Conservation (phyloP, 1,140 invertebrate genomes). For the Cyclargus thomasi region DNA sequence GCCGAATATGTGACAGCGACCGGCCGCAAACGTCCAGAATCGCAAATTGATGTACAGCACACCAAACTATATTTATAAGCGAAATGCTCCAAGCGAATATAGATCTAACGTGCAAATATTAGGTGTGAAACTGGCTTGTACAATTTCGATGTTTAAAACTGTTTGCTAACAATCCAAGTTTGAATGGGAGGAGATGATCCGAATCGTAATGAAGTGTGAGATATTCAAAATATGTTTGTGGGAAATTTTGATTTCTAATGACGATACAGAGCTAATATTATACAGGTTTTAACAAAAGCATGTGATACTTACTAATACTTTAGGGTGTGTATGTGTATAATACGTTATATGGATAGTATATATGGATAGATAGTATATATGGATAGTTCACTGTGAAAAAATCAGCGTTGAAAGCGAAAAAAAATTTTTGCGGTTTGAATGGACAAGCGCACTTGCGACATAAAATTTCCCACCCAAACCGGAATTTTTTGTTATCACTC, state of each 20-base stretch:
- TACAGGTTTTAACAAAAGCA: no score
- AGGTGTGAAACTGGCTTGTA: neutral
- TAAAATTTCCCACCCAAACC: no score
- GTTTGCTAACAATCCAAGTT: neutral
- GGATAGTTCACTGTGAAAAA: no score
- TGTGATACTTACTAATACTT: no score
- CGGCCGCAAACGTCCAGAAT: neutral
- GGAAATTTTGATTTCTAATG: neutral
- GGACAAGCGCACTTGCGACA: no score
- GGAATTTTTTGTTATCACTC: no score
- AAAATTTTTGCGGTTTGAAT: no score
- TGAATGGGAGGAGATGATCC: constrained; percentile 10
- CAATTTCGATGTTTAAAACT: neutral
- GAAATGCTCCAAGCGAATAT: neutral
- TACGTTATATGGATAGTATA: no score
- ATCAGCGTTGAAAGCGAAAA: no score
- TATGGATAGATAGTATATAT: no score
- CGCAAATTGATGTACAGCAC: neutral
- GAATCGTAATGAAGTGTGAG: neutral
- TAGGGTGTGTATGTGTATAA: no score
- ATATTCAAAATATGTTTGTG: constrained; percentile 5
- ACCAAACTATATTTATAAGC: neutral
- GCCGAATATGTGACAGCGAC: constrained; percentile 2
- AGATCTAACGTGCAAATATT: neutral
- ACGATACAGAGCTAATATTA: neutral